Percentiles rank a stretch among this genome's conserved stretches.
Evolutionary conservation across 2,113 vertebrate species (phyloP).

Genomic region (Apus apus): DNA sequence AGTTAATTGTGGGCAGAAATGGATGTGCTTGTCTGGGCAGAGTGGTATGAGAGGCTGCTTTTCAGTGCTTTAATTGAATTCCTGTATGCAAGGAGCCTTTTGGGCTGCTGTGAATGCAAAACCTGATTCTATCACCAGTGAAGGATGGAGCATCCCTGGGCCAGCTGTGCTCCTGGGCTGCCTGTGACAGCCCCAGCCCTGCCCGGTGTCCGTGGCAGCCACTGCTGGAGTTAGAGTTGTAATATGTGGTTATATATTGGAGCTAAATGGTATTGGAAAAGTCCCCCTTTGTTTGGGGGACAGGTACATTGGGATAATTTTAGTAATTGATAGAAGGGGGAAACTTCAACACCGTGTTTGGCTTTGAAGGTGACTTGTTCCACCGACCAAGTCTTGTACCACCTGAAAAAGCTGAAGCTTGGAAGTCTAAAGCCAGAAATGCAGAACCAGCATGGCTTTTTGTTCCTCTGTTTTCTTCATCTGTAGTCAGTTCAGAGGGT

Average conservation of each 20-base stretch:
- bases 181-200: background rate
- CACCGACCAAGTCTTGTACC: background rate
- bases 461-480: background rate
- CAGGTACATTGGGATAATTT: background rate
- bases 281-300: background rate
- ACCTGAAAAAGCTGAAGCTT: background rate
- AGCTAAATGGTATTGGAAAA: background rate
- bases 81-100: background rate
- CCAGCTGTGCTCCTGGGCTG: background rate
- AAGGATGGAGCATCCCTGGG: background rate
- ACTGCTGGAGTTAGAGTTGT: background rate
- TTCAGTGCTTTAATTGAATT: conserved; percentile 57
- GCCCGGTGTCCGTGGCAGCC: background rate
- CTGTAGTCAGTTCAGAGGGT: background rate
- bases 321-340: background rate
- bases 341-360: background rate
- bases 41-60: background rate
- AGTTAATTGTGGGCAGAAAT: conserved; percentile 65
- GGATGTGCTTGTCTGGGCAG: conserved; percentile 45
- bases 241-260: background rate
- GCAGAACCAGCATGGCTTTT: background rate
- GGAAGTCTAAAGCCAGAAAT: background rate
- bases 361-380: background rate
- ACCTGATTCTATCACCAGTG: background rate
- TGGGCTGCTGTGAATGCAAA: background rate